Evolutionary conservation across 2,888 invertebrate genomes (phyloP).

Genomic region (Rhimphoctona megacephalus): DNA sequence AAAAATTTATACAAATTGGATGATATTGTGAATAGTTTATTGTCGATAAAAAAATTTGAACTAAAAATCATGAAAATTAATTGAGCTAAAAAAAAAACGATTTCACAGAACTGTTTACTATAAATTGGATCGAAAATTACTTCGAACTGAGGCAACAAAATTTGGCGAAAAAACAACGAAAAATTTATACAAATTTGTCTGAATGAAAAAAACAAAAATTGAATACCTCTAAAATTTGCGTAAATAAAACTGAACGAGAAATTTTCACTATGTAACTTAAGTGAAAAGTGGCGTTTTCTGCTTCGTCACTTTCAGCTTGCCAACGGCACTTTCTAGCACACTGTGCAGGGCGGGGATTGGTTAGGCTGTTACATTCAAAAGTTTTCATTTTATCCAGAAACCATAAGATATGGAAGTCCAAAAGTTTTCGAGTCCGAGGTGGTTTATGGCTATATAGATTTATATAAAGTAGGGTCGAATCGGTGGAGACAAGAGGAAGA

Average conservation of each 20-base stretch:
- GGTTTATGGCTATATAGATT: constrained; percentile 30
- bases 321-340: not conserved
- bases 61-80: not conserved
- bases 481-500: not conserved
- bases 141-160: not conserved
- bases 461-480: constrained; percentile 21
- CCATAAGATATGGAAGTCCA: constrained; percentile 44
- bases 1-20: too few relatives aligned
- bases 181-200: not conserved
- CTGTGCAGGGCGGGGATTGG: not conserved
- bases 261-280: not conserved
- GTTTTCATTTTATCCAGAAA: constrained; percentile 66
- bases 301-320: constrained; percentile 19
- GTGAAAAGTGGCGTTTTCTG: constrained; percentile 1
- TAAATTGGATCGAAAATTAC: not conserved
- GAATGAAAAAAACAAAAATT: too few relatives aligned
- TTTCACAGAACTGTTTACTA: not conserved
- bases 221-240: too few relatives aligned
- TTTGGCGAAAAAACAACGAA: not conserved
- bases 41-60: not conserved
- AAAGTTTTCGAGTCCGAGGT: constrained; percentile 61
- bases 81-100: not conserved
- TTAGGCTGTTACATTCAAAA: constrained; percentile 53
- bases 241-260: not conserved
- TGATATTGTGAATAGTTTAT: too few relatives aligned